Conservation (phyloP, 1,140 invertebrate genomes). For the Oscheius sp. region DNA sequence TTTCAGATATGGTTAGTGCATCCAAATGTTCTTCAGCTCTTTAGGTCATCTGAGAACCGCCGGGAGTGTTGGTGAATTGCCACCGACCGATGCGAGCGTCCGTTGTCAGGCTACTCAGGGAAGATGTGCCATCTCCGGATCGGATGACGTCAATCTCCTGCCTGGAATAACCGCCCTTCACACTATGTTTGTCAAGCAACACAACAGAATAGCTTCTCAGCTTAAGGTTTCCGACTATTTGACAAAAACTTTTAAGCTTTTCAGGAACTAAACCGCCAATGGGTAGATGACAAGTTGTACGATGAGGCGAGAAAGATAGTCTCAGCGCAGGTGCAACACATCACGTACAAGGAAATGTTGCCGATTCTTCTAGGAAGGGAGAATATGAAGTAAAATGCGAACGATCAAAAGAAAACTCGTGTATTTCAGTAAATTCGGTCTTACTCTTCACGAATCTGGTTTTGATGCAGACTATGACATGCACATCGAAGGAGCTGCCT, state of each 20-base stretch:
- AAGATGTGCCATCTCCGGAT: conserved; percentile 62
- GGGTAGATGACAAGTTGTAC: conserved; percentile 89
- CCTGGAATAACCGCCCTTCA: conserved; percentile 81
- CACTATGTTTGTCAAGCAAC: conserved; percentile 79
- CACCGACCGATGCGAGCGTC: conserved; percentile 28
- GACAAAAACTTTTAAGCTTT: background rate
- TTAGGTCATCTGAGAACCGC: conserved; percentile 18
- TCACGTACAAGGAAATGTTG: conserved; percentile 63
- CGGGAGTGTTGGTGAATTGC: conserved; percentile 29
- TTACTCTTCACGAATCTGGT: conserved; percentile 36
- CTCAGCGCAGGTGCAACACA: conserved; percentile 58
- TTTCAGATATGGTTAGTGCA: conserved; percentile 63
- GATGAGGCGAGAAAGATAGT: conserved; percentile 81
- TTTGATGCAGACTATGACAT: conserved; percentile 46
- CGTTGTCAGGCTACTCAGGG: conserved; percentile 39
- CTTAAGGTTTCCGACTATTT: conserved; percentile 39
- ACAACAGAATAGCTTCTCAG: conserved; percentile 62
- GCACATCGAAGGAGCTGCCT: conserved; percentile 38
- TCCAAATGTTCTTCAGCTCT: background rate
- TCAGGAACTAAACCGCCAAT: conserved; percentile 83
- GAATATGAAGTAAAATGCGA: conserved; percentile 35
- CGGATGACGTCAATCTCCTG: conserved; percentile 80
- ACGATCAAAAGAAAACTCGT: background rate
- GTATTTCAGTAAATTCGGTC: conserved; percentile 41
- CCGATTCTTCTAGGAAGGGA: conserved; percentile 61